Conservation (phyloP, 2,888 invertebrate genomes). For the Entomobrya multifasciata region DNA sequence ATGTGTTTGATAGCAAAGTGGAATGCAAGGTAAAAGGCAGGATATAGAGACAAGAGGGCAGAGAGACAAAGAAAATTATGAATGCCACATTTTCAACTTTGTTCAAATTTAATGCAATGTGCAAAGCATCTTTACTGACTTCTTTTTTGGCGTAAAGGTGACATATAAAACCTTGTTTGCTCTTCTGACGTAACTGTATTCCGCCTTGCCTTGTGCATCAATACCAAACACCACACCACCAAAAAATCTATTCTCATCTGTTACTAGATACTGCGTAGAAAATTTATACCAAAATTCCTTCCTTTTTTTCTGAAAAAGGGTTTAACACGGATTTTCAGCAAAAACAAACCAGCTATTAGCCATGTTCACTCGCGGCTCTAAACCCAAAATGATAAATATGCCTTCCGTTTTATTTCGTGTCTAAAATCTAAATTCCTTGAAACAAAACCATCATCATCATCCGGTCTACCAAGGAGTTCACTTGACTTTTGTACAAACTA, state of each 20-base stretch:
- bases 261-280: neutral
- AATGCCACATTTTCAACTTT: constrained; percentile 8
- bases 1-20: neutral
- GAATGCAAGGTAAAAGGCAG: constrained; percentile 27
- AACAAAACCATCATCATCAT: constrained; percentile 32
- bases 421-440: constrained; percentile 39
- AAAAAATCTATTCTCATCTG: neutral
- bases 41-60: too few species aligned
- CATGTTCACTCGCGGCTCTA: neutral
- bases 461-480: constrained; percentile 32
- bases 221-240: neutral
- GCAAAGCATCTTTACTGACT: neutral
- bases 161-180: constrained; percentile 37
- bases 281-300: neutral
- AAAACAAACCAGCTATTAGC: constrained; percentile 8
- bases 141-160: constrained; percentile 44
- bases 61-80: constrained; percentile 24
- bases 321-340: constrained; percentile 8
- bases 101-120: neutral
- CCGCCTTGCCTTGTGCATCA: too few species aligned
- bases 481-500: neutral
- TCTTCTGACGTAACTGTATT: constrained; percentile 19
- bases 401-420: constrained; percentile 17
- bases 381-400: neutral
- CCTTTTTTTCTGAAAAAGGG: neutral